A percentile compares a stretch with the other conserved stretches of the same genome.
phyloP scores from a whole-genome alignment of 2,888 invertebrate species.

The Tricholauxania praeusta region DNA sequence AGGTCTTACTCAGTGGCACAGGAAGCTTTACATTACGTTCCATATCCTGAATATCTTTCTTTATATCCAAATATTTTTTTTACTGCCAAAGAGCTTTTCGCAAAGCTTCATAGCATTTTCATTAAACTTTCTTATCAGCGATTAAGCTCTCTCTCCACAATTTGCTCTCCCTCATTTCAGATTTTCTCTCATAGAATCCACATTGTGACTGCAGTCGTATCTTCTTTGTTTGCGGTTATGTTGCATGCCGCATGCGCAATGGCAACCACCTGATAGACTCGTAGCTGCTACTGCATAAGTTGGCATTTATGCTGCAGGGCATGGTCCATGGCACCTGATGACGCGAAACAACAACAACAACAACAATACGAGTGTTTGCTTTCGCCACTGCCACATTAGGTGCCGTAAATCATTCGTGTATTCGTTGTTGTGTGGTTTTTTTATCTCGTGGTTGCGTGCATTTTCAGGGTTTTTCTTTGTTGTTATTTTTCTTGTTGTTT shows the following conservation, averaged over 20 bases:
- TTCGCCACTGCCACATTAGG: neutral
- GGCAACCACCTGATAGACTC: neutral
- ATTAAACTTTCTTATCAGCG: conserved; percentile 1
- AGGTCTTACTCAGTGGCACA: too few relatives aligned
- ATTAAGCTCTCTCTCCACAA: neutral
- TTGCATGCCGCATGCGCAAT: conserved; percentile 4
- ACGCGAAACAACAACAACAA: conserved; percentile 1
- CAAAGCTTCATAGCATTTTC: neutral
- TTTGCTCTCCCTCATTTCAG: neutral
- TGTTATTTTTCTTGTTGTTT: neutral
- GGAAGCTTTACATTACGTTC: too few relatives aligned
- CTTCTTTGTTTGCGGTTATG: neutral
- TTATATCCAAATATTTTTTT: too few relatives aligned
- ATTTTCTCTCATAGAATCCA: neutral
- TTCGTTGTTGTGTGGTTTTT: neutral
- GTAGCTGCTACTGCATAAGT: neutral
- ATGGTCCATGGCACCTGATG: conserved; percentile 8
- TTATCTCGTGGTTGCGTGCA: conserved; percentile 5
- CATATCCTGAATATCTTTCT: too few relatives aligned
- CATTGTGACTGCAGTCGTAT: neutral
- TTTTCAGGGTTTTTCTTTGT: conserved; percentile 1
- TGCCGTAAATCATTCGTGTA: conserved; percentile 12
- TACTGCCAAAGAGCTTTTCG: too few relatives aligned
- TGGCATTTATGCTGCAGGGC: neutral
- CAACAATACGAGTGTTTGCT: neutral